These are phyloP conservation scores for Cnemophilus loriae DNA, from an alignment of 2,113 vertebrate species.

Conservation along the genomic window DNA sequence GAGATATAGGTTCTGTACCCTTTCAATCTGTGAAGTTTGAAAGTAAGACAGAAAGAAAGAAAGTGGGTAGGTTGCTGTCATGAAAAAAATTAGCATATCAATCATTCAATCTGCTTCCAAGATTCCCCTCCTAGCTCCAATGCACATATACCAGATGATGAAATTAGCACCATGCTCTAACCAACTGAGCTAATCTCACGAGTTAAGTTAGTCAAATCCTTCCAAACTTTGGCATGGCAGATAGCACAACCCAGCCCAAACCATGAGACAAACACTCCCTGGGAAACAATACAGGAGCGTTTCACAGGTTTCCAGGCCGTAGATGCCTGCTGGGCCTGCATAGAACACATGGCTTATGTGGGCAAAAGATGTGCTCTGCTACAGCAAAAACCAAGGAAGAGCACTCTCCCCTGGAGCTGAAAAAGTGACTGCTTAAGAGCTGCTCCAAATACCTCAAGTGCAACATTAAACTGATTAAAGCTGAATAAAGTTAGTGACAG, in stretches of 20 bases:
- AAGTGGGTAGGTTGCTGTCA: not conserved
- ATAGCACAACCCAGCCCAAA: not conserved
- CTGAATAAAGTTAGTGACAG: not conserved
- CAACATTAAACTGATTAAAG: not conserved
- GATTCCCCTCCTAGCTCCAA: not conserved
- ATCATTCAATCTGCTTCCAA: not conserved
- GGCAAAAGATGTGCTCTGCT: not conserved
- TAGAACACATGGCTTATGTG: rapidly evolving
- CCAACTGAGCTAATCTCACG: too few relatives aligned
- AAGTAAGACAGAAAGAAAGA: not conserved
- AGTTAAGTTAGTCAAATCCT: not conserved
- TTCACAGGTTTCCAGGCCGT: not conserved
- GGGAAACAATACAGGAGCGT: not conserved
- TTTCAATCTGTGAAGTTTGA: conserved; percentile 77
- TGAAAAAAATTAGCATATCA: not conserved
- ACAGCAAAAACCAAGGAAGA: not conserved
- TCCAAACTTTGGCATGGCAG: not conserved
- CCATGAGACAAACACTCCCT: not conserved
- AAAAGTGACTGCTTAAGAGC: not conserved
- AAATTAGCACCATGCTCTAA: too few relatives aligned
- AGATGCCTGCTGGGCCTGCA: not conserved
- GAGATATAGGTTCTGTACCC: conserved; percentile 80
- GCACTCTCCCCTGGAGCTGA: not conserved
- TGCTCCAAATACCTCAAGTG: not conserved
- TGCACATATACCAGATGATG: not conserved